These are phyloP conservation scores for Paelopatides confundens DNA, from an alignment of 53 echinoderm and acorn worm genomes.

Conservation along the genomic window DNA sequence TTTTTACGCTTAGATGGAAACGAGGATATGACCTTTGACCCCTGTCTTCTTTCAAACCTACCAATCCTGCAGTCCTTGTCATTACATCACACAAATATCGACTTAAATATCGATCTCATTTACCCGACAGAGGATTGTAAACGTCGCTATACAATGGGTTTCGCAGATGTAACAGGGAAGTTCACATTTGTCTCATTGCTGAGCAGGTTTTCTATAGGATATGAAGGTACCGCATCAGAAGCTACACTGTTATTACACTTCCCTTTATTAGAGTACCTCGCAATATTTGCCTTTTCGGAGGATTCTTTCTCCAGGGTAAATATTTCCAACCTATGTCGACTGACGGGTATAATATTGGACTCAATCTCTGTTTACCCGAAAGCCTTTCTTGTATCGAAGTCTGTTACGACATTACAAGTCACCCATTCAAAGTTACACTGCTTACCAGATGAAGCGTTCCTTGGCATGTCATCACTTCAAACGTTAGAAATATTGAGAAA, in stretches of 20 bases:
- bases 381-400: not conserved
- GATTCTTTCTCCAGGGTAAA: not conserved
- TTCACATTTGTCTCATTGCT: not conserved
- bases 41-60: not conserved
- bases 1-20: not conserved
- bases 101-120: not conserved
- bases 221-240: not conserved
- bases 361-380: not conserved
- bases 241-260: not conserved
- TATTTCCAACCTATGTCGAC: not conserved
- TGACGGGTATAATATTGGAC: not conserved
- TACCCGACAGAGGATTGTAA: not conserved
- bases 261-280: not conserved
- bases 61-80: not conserved
- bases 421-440: not conserved
- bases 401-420: not conserved
- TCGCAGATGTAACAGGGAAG: not conserved
- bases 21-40: not conserved
- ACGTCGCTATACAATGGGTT: not conserved
- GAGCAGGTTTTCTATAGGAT: not conserved
- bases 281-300: not conserved
- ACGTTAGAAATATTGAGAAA: not conserved
- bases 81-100: not conserved
- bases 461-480: not conserved
- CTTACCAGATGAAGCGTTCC: not conserved